phyloP scores from a whole-genome alignment of 2,888 invertebrate genomes.

The Caenorhabditis japonica region DNA sequence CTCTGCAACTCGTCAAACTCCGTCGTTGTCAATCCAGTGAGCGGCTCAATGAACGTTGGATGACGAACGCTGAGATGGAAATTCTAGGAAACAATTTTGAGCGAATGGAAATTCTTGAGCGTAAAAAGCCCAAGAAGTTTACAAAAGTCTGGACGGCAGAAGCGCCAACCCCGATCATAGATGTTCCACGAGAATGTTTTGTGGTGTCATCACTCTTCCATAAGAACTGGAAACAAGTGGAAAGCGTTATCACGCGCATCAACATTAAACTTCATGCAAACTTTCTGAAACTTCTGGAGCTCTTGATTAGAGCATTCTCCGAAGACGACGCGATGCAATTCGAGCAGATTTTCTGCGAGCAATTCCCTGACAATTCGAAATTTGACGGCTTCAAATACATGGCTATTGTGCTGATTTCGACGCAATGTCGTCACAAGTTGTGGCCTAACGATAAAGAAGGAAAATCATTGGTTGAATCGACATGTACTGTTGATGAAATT shows the following conservation, averaged over 20 bases:
- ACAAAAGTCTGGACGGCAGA: background rate
- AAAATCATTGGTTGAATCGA: background rate
- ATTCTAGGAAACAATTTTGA: slow-evolving; percentile 9
- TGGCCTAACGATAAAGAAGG: slow-evolving; percentile 14
- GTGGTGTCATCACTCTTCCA: background rate
- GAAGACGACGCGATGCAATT: slow-evolving; percentile 10
- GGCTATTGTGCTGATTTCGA: too few relatives aligned
- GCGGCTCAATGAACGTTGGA: slow-evolving; percentile 4
- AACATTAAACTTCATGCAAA: background rate
- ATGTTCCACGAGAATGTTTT: background rate
- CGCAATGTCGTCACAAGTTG: background rate
- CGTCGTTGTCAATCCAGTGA: slow-evolving; percentile 16
- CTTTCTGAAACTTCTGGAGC: background rate
- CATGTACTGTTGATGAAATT: background rate
- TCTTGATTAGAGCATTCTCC: slow-evolving; percentile 1
- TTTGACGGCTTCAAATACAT: background rate
- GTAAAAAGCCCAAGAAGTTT: too few relatives aligned
- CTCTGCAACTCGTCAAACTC: slow-evolving; percentile 1
- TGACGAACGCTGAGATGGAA: slow-evolving; percentile 11
- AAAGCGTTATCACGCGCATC: background rate
- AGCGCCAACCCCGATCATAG: background rate
- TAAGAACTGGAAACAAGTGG: background rate
- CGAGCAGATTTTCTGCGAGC: slow-evolving; percentile 2
- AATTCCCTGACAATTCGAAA: background rate
- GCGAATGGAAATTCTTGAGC: too few relatives aligned